Percentiles rank a stretch among this genome's conserved stretches.
Evolutionary conservation across 2,797 vertebrate genomes (phyloP).

Genomic region (Enteromius unitaeniatus): DNA sequence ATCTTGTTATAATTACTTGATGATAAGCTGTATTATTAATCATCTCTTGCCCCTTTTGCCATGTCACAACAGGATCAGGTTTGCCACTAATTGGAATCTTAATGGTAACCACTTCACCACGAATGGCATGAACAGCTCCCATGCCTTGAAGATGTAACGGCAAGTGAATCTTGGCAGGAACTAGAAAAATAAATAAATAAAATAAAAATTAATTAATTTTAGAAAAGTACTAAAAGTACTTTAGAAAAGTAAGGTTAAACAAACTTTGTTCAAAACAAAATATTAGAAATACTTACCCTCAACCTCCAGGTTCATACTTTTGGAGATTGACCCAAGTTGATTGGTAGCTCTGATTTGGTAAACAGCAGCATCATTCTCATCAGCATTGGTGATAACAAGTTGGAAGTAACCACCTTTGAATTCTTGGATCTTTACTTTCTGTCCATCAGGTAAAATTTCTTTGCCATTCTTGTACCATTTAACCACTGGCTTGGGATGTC

Average conservation of each 20-base stretch:
- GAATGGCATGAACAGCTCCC: conserved; percentile 93
- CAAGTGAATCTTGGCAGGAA: conserved; percentile 96
- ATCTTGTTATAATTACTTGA: conserved; percentile 97
- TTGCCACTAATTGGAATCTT: conserved; percentile 98
- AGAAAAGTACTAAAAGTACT: neutral
- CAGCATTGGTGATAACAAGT: conserved; percentile 87
- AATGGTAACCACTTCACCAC: conserved; percentile 93
- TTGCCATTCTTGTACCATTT: conserved; percentile 98
- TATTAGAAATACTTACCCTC: conserved; percentile 84
- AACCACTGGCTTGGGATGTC: conserved; percentile 91
- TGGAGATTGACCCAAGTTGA: conserved; percentile 93
- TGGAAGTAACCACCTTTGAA: conserved; percentile 98
- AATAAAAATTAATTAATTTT: neutral
- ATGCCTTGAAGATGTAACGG: conserved; percentile 97
- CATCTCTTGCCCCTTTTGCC: conserved; percentile 99
- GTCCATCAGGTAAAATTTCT: conserved; percentile 93
- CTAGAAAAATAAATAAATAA: conserved; percentile 73
- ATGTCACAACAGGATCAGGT: conserved; percentile 93
- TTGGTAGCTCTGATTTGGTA: conserved; percentile 99
- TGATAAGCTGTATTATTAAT: conserved; percentile 92
- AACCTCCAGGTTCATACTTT: conserved; percentile 92
- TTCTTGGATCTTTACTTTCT: conserved; percentile 94
- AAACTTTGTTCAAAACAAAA: conserved; percentile 29
- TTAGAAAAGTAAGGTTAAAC: neutral
- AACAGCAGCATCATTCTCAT: conserved; percentile 89